Evolutionary conservation across 2,888 invertebrate genomes (phyloP).

Genomic region (Cerastis rubricosa): DNA sequence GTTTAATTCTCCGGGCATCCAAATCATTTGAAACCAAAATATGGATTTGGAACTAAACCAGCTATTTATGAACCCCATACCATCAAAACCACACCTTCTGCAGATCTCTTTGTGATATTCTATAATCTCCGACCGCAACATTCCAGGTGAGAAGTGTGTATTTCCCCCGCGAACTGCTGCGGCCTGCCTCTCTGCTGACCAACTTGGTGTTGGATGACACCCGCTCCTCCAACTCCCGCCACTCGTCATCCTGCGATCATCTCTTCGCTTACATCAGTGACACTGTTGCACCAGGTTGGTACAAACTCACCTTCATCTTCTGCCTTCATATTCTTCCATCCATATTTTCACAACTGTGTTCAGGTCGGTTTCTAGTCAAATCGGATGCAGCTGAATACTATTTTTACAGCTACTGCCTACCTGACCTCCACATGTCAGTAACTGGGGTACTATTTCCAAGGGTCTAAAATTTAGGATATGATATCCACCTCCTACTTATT

Average conservation of each 20-base stretch:
- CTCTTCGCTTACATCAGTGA: slow-evolving; percentile 95
- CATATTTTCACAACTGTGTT: not conserved
- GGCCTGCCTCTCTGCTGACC: slow-evolving; percentile 94
- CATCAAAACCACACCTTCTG: not conserved
- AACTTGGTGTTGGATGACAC: slow-evolving; percentile 95
- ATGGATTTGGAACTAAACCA: not conserved
- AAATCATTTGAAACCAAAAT: not conserved
- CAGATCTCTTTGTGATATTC: not conserved
- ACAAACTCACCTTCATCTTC: not conserved
- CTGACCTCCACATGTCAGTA: not conserved
- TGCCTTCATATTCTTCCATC: not conserved
- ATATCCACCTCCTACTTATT: no score
- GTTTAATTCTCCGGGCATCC: not conserved
- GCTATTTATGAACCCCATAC: not conserved
- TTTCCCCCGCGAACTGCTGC: slow-evolving; percentile 93
- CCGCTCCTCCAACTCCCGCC: slow-evolving; percentile 89
- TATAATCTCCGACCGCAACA: not conserved
- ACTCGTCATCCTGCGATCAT: slow-evolving; percentile 92
- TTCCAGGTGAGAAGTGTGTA: slow-evolving; percentile 92
- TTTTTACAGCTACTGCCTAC: not conserved
- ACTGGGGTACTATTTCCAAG: not conserved
- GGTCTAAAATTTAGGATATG: not conserved
- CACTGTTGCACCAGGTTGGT: slow-evolving; percentile 94
- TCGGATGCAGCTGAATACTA: not conserved
- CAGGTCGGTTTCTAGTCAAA: not conserved